A percentile compares a stretch with the other conserved stretches of the same genome.
phyloP scores from a whole-genome alignment of 1,140 invertebrate genomes.

The Zophobas morio region DNA sequence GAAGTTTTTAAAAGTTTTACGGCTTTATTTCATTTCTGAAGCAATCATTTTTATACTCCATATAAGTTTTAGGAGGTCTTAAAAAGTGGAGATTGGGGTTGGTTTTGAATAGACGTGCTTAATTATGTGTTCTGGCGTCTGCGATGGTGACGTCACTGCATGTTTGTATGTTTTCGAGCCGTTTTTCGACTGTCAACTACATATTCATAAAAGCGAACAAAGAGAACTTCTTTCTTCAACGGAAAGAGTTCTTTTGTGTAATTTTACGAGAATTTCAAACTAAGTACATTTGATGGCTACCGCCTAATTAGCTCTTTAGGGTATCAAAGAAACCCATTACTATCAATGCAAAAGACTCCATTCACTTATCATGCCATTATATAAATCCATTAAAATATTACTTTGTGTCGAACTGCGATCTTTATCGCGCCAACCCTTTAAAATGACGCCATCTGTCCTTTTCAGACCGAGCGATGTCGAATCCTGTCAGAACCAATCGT shows the following conservation, averaged over 20 bases:
- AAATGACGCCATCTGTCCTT: constrained; percentile 20
- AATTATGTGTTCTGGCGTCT: constrained; percentile 7
- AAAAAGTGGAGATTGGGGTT: constrained; percentile 23
- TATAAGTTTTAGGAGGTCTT: constrained; percentile 34
- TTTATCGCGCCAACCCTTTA: constrained; percentile 35
- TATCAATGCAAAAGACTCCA: constrained; percentile 39
- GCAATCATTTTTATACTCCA: constrained; percentile 45
- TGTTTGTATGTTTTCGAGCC: constrained; percentile 21
- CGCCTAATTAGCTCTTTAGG: constrained; percentile 42
- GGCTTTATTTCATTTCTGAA: constrained; percentile 32
- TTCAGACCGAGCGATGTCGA: background rate
- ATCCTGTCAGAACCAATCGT: constrained; percentile 6
- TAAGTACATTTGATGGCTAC: constrained; percentile 43
- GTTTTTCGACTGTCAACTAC: constrained; percentile 15
- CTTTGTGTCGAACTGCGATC: constrained; percentile 40
- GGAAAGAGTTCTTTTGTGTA: constrained; percentile 40
- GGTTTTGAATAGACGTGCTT: constrained; percentile 10
- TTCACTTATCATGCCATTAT: constrained; percentile 40
- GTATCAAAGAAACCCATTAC: constrained; percentile 48
- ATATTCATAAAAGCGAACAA: constrained; percentile 48
- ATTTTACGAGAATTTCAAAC: constrained; percentile 42
- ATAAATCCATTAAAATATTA: constrained; percentile 43
- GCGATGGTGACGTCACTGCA: background rate
- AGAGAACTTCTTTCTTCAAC: constrained; percentile 23
- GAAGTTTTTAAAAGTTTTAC: constrained; percentile 48